Conservation (phyloP, 2,797 vertebrate genomes). For the Ctenopoma multispine region DNA sequence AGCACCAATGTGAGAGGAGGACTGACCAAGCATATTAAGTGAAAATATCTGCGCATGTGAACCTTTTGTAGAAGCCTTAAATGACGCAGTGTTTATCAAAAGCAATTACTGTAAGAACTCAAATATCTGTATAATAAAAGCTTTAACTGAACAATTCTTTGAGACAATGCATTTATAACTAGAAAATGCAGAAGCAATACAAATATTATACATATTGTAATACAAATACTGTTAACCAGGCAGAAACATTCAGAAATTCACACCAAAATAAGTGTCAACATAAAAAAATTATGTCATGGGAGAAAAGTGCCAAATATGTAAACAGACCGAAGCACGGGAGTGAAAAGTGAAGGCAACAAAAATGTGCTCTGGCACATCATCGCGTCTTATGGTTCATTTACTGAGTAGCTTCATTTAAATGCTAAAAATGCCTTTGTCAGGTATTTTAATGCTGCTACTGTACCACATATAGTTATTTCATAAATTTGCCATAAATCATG, state of each 20-base stretch:
- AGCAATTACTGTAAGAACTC: neutral
- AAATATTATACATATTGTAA: neutral
- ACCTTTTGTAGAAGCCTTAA: neutral
- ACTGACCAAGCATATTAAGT: neutral
- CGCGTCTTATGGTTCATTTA: neutral
- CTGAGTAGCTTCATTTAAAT: conserved; percentile 4
- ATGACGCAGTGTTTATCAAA: neutral
- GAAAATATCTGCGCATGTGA: neutral
- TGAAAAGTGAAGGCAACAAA: neutral
- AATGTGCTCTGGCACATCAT: neutral
- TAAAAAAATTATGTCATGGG: neutral
- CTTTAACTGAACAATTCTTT: neutral
- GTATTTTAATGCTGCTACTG: conserved; percentile 10
- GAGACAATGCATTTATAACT: neutral
- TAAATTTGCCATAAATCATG: conserved; percentile 17
- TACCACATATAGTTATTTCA: conserved; percentile 13
- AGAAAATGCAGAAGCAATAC: neutral
- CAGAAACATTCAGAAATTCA: neutral
- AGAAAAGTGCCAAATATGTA: neutral
- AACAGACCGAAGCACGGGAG: neutral
- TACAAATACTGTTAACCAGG: no score
- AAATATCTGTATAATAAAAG: neutral
- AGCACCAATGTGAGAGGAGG: neutral
- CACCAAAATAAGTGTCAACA: neutral
- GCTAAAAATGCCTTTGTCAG: neutral